Evolutionary conservation across 2,888 invertebrate genomes (phyloP), one percentile per base, ranked within the genome.

Genomic region (Geotrupes spiniger): DNA sequence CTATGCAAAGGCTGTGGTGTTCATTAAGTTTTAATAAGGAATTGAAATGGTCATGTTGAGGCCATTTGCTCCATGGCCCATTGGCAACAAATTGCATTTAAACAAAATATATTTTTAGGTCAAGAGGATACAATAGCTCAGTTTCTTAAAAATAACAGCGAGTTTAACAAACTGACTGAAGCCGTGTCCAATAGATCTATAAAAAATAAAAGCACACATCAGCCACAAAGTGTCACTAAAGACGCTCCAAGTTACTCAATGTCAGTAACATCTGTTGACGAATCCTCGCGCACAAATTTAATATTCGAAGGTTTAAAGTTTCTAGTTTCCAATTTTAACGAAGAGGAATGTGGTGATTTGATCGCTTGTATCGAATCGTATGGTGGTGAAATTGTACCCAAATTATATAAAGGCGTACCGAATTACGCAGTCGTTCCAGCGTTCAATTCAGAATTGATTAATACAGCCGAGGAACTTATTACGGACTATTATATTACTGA

Each of bases 401-500:
- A 65, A 12, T 69, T 64, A n/a, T 79, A 74, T 40, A 66, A 68
- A 11, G 81, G 79, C 38, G 68, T 80, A 1, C 79, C 83, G 1
- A 84, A 88, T 68, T 87, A 79, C 66, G 81, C 78, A 1, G 75
- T 89, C 17, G 82, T 86, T 0, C 84, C 86, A 1, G 68, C 72
- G 17, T 72, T 75, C 36, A 76, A 77, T 0, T 76, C 46, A 76
- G 21, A 63, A 66, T 10, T 40, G 71, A 36, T 27, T 8, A 15
- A 17, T 15, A 71, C 74, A 0, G 84, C 81, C 1, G 69, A 71
- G 0, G 80, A 85, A 61, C 70, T 85, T 1, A 82, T 90, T 45
- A 88, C 86, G 1, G 79, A 83, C 56, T 77, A 85, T 50, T 92
- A 85, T 81, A 73, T 91, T 62, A 82, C 80, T 66, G 86, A 87